A percentile compares a stretch with the other conserved stretches of the same genome.
phyloP scores from a whole-genome alignment of 1,140 invertebrate species.

The Cydia amplana region DNA sequence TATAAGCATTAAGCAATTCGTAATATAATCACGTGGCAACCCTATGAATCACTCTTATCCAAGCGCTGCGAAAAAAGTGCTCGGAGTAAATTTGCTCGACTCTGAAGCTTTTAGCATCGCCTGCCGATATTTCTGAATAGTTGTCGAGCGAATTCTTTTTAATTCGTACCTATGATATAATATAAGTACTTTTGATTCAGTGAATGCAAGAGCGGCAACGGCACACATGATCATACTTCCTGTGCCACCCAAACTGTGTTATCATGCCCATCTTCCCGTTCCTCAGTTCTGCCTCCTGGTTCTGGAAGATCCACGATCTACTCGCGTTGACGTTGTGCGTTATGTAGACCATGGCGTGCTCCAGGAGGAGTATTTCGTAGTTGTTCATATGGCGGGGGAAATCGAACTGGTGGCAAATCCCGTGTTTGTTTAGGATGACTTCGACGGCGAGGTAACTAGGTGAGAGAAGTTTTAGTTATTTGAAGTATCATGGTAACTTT shows the following conservation, averaged over 20 bases:
- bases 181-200: neutral
- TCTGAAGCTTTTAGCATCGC: too few relatives aligned
- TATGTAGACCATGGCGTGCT: conserved; percentile 41
- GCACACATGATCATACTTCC: neutral
- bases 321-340: conserved; percentile 42
- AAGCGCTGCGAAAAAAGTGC: too few relatives aligned
- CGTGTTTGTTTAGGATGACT: conserved; percentile 49
- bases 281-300: neutral
- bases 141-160: neutral
- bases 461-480: conserved; percentile 19
- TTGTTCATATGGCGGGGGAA: conserved; percentile 47
- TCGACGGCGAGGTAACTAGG: conserved; percentile 53
- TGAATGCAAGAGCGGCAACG: neutral
- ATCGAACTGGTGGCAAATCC: conserved; percentile 52
- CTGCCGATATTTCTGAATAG: too few relatives aligned
- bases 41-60: too few relatives aligned
- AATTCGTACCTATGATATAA: too few relatives aligned
- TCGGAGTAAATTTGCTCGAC: too few relatives aligned
- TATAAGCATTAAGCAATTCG: too few relatives aligned
- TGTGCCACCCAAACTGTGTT: conserved; percentile 33
- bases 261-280: conserved; percentile 38
- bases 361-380: conserved; percentile 46
- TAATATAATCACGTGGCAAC: too few relatives aligned
- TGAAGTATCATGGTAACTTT: too few relatives aligned
- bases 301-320: conserved; percentile 45